Evolutionary conservation across 2,113 vertebrate genomes (phyloP).

Genomic region (Bufo bufo): DNA sequence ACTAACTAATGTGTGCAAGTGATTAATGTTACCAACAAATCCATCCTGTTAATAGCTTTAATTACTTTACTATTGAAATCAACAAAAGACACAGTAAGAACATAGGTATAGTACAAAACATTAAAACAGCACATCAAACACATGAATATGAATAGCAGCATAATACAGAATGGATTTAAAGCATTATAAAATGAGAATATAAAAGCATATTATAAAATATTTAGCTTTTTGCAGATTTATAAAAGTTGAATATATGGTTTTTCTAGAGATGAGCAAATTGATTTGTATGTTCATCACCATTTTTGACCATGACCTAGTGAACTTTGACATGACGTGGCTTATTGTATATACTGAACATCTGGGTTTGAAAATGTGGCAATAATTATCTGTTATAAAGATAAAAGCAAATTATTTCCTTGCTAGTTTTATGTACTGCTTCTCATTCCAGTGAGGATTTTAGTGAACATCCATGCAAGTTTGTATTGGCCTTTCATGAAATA

Average conservation of each 20-base stretch:
- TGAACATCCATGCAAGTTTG: too few relatives aligned
- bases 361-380: not conserved
- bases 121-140: not conserved
- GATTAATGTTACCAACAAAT: constrained; percentile 73
- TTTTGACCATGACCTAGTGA: not conserved
- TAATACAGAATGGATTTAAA: not conserved
- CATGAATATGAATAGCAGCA: not conserved
- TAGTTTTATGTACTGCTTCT: not conserved
- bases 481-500: too few relatives aligned
- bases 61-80: constrained; percentile 71
- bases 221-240: not conserved
- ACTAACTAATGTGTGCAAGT: constrained; percentile 70
- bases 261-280: too few relatives aligned
- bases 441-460: too few relatives aligned
- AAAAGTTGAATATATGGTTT: not conserved
- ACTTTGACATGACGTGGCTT: not conserved
- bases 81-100: not conserved
- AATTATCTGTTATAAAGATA: constrained; percentile 1
- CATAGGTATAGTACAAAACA: not conserved
- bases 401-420: not conserved
- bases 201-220: not conserved
- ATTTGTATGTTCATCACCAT: not conserved
- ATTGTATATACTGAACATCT: not conserved
- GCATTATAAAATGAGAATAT: not conserved
- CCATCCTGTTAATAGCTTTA: constrained; percentile 75